Conservation (phyloP, 2,888 invertebrate genomes). For the Acronicta alni region DNA sequence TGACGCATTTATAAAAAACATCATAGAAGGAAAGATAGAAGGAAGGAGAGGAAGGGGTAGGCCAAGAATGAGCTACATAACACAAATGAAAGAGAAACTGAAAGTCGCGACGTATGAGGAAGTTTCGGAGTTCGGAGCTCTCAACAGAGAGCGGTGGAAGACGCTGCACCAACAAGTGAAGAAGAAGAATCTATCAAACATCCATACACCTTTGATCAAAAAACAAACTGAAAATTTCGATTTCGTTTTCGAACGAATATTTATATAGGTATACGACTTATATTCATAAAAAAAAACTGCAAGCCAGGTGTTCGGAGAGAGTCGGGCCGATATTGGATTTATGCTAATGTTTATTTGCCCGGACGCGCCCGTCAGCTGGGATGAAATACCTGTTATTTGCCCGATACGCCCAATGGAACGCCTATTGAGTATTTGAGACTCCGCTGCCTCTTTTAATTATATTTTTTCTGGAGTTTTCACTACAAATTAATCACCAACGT, state of each 20-base stretch:
- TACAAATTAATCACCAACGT: no score
- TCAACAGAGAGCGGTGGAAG: no score
- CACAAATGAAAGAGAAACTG: no score
- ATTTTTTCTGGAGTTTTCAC: not conserved
- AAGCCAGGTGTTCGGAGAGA: conserved; percentile 71
- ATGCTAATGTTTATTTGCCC: conserved; percentile 83
- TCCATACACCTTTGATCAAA: conserved; percentile 10
- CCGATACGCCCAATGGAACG: conserved; percentile 30
- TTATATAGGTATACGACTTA: not conserved
- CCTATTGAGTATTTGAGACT: conserved; percentile 32
- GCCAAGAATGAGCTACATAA: no score
- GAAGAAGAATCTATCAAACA: no score
- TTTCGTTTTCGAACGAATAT: conserved; percentile 9
- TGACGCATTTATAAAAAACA: no score
- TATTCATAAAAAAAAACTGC: conserved; percentile 69
- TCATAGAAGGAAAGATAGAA: no score
- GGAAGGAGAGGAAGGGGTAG: no score
- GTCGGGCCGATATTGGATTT: conserved; percentile 80
- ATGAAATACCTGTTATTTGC: conserved; percentile 44
- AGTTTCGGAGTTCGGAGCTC: no score
- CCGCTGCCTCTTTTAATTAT: conserved; percentile 5
- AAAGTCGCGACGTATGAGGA: no score
- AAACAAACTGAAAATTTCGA: conserved; percentile 18
- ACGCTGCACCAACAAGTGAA: no score
- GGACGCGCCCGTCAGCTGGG: conserved; percentile 24